These are phyloP conservation scores for Semotilus atromaculatus DNA, from an alignment of 2,797 vertebrate species.

Conservation along the genomic window DNA sequence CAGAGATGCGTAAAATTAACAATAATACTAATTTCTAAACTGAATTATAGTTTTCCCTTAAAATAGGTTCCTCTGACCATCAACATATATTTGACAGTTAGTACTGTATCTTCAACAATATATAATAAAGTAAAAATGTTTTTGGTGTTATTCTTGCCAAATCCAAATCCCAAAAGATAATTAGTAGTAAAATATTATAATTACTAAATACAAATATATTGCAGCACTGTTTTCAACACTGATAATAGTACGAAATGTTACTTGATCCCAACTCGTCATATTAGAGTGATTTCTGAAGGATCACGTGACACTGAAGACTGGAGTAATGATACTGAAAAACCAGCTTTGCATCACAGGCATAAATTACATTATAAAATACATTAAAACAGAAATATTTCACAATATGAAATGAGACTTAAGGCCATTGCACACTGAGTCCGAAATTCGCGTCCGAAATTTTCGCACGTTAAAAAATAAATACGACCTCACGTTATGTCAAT, in stretches of 20 bases:
- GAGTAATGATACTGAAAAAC: background rate
- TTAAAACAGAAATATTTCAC: background rate
- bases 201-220: no score
- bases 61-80: background rate
- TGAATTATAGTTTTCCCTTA: background rate
- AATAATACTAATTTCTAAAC: background rate
- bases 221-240: background rate
- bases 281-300: background rate
- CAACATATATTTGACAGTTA: background rate
- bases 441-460: no score
- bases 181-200: background rate
- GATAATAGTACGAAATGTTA: background rate
- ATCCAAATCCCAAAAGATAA: background rate
- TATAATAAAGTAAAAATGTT: background rate
- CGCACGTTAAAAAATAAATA: no score
- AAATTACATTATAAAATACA: background rate
- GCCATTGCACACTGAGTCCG: no score
- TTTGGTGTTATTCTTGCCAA: background rate
- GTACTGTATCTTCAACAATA: background rate
- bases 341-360: background rate
- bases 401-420: no score
- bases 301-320: background rate
- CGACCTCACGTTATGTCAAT: no score
- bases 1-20: background rate
- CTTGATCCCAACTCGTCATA: background rate